Evolutionary conservation across 2,113 vertebrate genomes (phyloP).

Genomic region (Taurulus bubalis): DNA sequence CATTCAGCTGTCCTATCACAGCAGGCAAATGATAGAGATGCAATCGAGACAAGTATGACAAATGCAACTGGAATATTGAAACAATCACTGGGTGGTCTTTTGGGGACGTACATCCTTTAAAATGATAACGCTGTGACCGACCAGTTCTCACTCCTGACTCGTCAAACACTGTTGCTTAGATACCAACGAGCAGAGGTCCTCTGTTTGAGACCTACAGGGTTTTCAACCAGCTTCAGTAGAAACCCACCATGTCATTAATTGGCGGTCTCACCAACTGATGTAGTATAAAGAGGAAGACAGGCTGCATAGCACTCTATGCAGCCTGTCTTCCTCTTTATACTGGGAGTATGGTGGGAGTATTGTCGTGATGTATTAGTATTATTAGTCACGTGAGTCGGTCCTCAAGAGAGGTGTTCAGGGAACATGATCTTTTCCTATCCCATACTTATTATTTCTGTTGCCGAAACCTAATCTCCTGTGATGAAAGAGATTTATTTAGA

Average conservation of each 20-base stretch:
- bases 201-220: neutral
- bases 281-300: neutral
- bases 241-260: neutral
- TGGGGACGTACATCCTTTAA: neutral
- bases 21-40: conserved; percentile 20
- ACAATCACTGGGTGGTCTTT: neutral
- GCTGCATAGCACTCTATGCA: too few relatives aligned
- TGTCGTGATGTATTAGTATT: neutral
- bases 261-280: neutral
- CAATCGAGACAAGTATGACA: neutral
- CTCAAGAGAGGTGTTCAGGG: too few relatives aligned
- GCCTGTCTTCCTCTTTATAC: too few relatives aligned
- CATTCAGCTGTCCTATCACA: conserved; percentile 15
- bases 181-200: neutral
- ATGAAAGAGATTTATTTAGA: neutral
- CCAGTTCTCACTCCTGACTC: neutral
- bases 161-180: neutral
- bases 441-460: neutral
- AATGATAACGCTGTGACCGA: neutral
- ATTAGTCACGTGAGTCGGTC: too few relatives aligned
- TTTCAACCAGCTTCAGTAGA: neutral
- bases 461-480: neutral
- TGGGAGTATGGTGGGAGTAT: neutral
- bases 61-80: neutral
- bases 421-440: neutral